These are phyloP conservation scores for Brachionus calyciflorus DNA, from an alignment of 1,140 invertebrate genomes.

Conservation along the genomic window DNA sequence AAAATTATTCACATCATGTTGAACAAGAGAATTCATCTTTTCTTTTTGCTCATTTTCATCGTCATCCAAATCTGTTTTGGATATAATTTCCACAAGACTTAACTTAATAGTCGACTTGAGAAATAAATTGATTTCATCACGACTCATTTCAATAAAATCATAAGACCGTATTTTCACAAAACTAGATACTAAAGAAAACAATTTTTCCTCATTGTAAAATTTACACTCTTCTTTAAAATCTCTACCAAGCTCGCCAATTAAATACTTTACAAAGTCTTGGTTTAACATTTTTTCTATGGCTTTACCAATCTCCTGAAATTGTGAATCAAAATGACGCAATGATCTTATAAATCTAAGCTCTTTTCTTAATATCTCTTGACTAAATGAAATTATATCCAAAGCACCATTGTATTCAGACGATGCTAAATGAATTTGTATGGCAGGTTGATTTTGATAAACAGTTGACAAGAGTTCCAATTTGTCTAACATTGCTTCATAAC, in stretches of 20 bases:
- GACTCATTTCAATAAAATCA: conserved; percentile 52
- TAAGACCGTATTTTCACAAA: conserved; percentile 56
- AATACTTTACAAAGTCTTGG: conserved; percentile 87
- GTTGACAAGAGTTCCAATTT: conserved; percentile 82
- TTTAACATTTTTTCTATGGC: conserved; percentile 94
- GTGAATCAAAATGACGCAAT: conserved; percentile 89
- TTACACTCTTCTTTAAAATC: not conserved
- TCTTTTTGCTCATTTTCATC: too few species aligned
- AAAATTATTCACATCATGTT: conserved; percentile 50
- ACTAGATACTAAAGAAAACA: conserved; percentile 55
- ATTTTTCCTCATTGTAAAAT: conserved; percentile 62
- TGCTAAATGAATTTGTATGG: conserved; percentile 86
- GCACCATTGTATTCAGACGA: conserved; percentile 96
- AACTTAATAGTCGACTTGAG: conserved; percentile 49
- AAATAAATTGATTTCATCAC: conserved; percentile 50
- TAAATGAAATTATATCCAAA: conserved; percentile 89
- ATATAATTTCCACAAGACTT: conserved; percentile 62
- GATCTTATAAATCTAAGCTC: conserved; percentile 79
- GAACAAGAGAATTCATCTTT: conserved; percentile 51
- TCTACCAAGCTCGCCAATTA: conserved; percentile 84
- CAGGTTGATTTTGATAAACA: conserved; percentile 94
- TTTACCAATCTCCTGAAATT: conserved; percentile 92
- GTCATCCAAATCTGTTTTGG: conserved; percentile 58
- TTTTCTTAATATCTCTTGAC: conserved; percentile 84
- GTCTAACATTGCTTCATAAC: not conserved